phyloP scores from a whole-genome alignment of 2,888 invertebrate genomes.

The Acanthopleura granulata region DNA sequence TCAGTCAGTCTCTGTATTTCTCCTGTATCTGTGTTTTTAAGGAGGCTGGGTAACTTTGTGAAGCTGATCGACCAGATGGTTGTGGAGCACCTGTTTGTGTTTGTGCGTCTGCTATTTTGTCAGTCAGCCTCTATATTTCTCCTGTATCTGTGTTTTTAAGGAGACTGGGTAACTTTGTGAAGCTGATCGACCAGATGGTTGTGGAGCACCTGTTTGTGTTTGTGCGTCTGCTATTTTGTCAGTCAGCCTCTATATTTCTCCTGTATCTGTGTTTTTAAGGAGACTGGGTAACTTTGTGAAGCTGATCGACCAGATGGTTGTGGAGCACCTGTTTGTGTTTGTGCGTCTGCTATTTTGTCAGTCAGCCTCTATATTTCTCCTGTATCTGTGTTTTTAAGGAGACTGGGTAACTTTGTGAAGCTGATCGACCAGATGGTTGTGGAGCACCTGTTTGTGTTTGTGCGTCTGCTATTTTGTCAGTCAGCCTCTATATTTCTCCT shows the following conservation, averaged over 20 bases:
- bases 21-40: constrained; percentile 29
- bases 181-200: constrained; percentile 65
- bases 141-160: constrained; percentile 35
- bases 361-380: background rate
- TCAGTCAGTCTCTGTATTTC: background rate
- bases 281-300: constrained; percentile 66
- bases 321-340: constrained; percentile 64
- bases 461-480: background rate
- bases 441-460: constrained; percentile 49
- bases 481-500: background rate
- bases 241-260: background rate
- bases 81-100: constrained; percentile 49
- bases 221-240: too few species aligned
- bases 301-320: constrained; percentile 64
- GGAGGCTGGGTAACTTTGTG: constrained; percentile 65
- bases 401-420: constrained; percentile 65
- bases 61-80: constrained; percentile 65
- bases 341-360: too few species aligned
- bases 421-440: constrained; percentile 66
- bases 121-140: background rate
- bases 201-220: constrained; percentile 64
- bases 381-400: constrained; percentile 39
- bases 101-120: background rate
- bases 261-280: constrained; percentile 36
- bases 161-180: constrained; percentile 65